Conservation (phyloP, 1,140 invertebrate genomes). For the Rhopalosiphum maidis region DNA sequence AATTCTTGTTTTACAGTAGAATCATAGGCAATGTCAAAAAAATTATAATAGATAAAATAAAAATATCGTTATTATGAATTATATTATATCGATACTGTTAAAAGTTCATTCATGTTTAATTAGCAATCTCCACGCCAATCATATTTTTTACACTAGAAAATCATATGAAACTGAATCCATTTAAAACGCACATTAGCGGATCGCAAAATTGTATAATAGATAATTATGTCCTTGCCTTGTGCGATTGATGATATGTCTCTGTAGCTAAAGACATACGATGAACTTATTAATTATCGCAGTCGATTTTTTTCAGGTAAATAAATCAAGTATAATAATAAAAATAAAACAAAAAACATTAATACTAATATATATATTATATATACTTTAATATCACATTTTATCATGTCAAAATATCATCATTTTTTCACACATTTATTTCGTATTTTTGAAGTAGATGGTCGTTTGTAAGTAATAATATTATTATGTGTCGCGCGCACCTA, state of each 20-base stretch:
- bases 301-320: neutral
- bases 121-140: neutral
- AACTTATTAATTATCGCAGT: neutral
- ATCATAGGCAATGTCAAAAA: neutral
- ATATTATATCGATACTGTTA: neutral
- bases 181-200: neutral
- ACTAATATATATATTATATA: no score
- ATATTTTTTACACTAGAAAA: neutral
- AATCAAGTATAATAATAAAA: no score
- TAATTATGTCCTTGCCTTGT: neutral
- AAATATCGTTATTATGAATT: neutral
- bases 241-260: neutral
- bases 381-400: no score
- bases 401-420: no score
- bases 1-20: neutral
- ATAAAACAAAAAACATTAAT: no score
- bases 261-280: no score
- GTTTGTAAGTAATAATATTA: neutral
- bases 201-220: neutral
- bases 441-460: neutral
- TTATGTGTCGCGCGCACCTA: no score
- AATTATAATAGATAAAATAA: neutral
- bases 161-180: neutral
- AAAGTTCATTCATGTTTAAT: neutral
- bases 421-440: neutral